Base-by-base conservation (phyloP, 2,888 invertebrate genomes). In the Punctoribates punctum region DNA sequence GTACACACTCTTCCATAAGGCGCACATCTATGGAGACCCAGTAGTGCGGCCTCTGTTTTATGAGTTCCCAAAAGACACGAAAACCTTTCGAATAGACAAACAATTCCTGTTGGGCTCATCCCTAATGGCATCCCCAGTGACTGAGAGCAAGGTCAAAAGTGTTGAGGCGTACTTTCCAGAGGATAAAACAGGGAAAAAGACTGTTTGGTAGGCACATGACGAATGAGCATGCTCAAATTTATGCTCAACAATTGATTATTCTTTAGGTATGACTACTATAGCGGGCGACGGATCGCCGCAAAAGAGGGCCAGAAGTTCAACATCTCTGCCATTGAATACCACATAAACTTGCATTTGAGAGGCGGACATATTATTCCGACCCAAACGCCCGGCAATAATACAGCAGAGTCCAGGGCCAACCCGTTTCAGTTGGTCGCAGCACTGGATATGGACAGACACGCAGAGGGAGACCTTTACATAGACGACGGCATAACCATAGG, bases 1-100 rank as follows among this genome's bases (percentile, higher is more conserved):
- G 79, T 94, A 93, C 84, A 90, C 92, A 0, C 84, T 92, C 79
- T 92, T 93, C 84, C 90, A 88, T 86, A 84, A 87, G 4, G 91
- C 92, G 5, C 90, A 91, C 82, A 83, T 85, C 0, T 83, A 84
- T 77, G 93, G 92, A 0, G 88, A 89, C 51, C 91, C 92, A 0
- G 93, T 94, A 0, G 88, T 89, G 0, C 85, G 91, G 57, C 92
- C 93, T 0, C 83, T 94, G 79, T 91, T 91, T 85, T 90, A 92
- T 82, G 91, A 92, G 60, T 77, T 74, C 80, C 87, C 88, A 0
- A 82, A 85, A 5, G 90, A 92, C 81, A 81, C 81, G 0, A 83
- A 85, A 1, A 90, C 91, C 0, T 89, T 88, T 82, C 83, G 83
- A 23, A 87, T 92, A 72, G 92, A 92, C 83, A 85, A 86, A 4